These are phyloP conservation scores for Limenitis camilla DNA, from an alignment of 2,888 invertebrate genomes.

Conservation along the genomic window DNA sequence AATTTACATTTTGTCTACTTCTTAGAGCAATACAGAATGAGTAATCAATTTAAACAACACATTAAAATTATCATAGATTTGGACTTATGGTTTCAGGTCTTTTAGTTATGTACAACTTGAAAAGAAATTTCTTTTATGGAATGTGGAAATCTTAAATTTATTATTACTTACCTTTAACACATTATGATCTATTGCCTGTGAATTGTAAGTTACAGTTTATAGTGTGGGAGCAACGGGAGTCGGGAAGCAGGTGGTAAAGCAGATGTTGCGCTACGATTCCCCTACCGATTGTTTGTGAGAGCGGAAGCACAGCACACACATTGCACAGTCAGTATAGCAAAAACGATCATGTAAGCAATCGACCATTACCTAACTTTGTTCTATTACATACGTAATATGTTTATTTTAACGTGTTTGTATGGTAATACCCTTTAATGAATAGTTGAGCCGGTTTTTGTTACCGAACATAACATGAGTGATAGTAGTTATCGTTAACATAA, in stretches of 20 bases:
- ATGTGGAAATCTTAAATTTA: background rate
- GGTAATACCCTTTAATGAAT: too few species aligned
- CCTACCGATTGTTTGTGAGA: slow-evolving; percentile 27
- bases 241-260: slow-evolving; percentile 13
- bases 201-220: background rate
- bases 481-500: too few species aligned
- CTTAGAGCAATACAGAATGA: too few species aligned
- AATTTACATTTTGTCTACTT: too few species aligned
- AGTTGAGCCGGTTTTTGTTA: too few species aligned
- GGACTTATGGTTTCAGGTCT: too few species aligned
- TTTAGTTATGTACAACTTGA: too few species aligned
- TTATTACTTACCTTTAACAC: background rate
- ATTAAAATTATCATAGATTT: too few species aligned
- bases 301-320: slow-evolving; percentile 28
- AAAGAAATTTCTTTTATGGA: too few species aligned
- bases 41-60: too few species aligned
- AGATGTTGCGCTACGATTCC: slow-evolving; percentile 27
- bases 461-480: too few species aligned
- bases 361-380: slow-evolving; percentile 2
- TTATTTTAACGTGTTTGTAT: too few species aligned
- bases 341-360: slow-evolving; percentile 9
- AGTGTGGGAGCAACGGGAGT: slow-evolving; percentile 5
- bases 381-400: background rate
- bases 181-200: background rate
- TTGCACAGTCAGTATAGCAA: slow-evolving; percentile 16